These are phyloP conservation scores for Athetis lepigone DNA, from an alignment of 2,888 invertebrate genomes.

Conservation along the genomic window DNA sequence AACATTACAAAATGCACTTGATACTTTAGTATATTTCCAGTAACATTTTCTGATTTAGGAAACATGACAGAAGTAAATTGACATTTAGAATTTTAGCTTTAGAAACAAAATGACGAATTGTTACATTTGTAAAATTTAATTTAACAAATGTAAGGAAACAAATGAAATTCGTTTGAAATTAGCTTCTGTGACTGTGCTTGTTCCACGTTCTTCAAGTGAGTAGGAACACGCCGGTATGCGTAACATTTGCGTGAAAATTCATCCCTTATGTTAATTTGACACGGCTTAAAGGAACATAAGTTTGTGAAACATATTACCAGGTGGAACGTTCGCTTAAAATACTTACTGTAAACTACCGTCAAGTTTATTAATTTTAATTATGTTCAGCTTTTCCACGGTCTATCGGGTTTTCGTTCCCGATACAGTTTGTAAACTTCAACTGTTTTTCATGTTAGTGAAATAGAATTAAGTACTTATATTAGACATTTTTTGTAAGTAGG, in stretches of 20 bases:
- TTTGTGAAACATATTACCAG: conserved; percentile 54
- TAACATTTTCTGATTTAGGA: conserved; percentile 35
- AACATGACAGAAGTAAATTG: conserved; percentile 33
- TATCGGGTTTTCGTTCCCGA: conserved; percentile 26
- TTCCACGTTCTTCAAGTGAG: conserved; percentile 46
- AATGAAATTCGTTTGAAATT: conserved; percentile 49
- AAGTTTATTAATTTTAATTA: conserved; percentile 58
- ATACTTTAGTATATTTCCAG: conserved; percentile 44
- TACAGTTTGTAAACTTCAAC: conserved; percentile 7
- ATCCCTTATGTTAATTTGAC: conserved; percentile 63
- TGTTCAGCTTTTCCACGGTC: conserved; percentile 40
- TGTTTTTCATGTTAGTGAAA: conserved; percentile 8
- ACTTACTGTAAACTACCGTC: conserved; percentile 42
- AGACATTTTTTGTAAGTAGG: conserved; percentile 7
- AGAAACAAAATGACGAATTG: conserved; percentile 14
- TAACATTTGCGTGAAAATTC: conserved; percentile 60
- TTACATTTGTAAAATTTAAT: conserved; percentile 42
- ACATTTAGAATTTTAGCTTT: conserved; percentile 33
- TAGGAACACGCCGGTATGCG: conserved; percentile 47
- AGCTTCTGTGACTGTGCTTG: conserved; percentile 25
- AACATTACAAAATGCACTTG: conserved; percentile 43
- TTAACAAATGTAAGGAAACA: conserved; percentile 35
- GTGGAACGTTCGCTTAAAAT: conserved; percentile 49
- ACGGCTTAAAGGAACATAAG: conserved; percentile 47
- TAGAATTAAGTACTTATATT: conserved; percentile 1